These are phyloP conservation scores for Erythrocebus patas DNA, from an alignment of 2,113 vertebrate species.

Conservation along the genomic window DNA sequence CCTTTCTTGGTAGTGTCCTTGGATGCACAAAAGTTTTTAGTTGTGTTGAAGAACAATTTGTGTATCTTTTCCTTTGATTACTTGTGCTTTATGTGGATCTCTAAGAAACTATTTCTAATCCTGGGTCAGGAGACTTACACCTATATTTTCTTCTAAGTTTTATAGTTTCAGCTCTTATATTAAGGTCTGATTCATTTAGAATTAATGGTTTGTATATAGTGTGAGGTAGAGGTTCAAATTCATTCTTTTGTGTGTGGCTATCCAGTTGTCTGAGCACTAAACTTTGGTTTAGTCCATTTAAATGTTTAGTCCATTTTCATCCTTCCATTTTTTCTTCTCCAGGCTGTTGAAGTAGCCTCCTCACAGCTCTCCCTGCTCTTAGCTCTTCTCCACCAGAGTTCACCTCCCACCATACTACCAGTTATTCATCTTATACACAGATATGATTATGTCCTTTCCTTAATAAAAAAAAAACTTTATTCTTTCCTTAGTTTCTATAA, in stretches of 20 bases:
- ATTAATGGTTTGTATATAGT: neutral
- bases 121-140: neutral
- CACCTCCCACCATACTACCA: neutral
- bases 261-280: neutral
- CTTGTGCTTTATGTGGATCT: neutral
- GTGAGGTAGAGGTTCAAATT: neutral
- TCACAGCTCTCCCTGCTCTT: neutral
- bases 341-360: too few species aligned
- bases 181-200: neutral
- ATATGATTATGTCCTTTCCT: neutral
- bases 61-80: neutral
- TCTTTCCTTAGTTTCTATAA: neutral
- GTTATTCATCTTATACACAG: neutral
- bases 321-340: neutral
- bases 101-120: neutral
- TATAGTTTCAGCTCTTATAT: neutral
- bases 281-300: neutral
- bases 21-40: too few species aligned
- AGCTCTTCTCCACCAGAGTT: neutral
- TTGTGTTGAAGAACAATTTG: neutral
- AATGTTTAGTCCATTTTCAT: neutral
- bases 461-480: neutral
- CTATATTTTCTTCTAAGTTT: neutral
- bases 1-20: neutral
- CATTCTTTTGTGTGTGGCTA: neutral